Percentiles rank a stretch among this genome's conserved stretches.
Conservation (phyloP, 2,113 vertebrate genomes). For the Lepus timidus region DNA sequence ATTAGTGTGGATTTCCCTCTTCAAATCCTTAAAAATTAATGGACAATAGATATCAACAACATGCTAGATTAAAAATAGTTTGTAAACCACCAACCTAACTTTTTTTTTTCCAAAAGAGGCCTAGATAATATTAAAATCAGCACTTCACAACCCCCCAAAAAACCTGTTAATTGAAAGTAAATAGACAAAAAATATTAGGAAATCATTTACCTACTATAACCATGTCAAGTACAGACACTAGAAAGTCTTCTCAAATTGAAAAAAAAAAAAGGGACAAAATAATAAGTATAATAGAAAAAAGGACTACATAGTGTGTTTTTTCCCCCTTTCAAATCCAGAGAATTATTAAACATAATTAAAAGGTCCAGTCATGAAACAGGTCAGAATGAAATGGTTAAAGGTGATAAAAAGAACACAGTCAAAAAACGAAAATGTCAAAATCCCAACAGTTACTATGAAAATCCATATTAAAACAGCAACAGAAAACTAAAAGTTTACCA, state of each 20-base stretch:
- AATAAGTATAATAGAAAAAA: constrained; percentile 38
- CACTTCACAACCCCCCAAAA: background rate
- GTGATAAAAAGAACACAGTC: background rate
- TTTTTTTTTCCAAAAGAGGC: constrained; percentile 33
- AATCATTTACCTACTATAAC: constrained; percentile 51
- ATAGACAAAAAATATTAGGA: constrained; percentile 33
- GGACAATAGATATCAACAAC: constrained; percentile 19
- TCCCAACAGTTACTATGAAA: background rate
- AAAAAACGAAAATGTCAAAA: background rate
- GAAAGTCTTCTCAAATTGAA: background rate
- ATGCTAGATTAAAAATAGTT: constrained; percentile 44
- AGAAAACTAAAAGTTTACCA: background rate
- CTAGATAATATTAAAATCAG: constrained; percentile 43
- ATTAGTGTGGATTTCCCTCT: background rate
- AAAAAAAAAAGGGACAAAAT: background rate
- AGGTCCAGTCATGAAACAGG: background rate
- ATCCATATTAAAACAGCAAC: background rate
- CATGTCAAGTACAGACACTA: background rate
- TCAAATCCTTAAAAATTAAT: constrained; percentile 59
- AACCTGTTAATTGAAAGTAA: constrained; percentile 33
- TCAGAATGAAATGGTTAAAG: constrained; percentile 32
- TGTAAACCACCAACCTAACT: constrained; percentile 32
- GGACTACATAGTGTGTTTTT: background rate
- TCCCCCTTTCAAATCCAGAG: constrained; percentile 2
- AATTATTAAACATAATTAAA: constrained; percentile 45